Base-by-base conservation (phyloP, 2,113 vertebrate genomes). In the Pseudorectes ferrugineus region DNA sequence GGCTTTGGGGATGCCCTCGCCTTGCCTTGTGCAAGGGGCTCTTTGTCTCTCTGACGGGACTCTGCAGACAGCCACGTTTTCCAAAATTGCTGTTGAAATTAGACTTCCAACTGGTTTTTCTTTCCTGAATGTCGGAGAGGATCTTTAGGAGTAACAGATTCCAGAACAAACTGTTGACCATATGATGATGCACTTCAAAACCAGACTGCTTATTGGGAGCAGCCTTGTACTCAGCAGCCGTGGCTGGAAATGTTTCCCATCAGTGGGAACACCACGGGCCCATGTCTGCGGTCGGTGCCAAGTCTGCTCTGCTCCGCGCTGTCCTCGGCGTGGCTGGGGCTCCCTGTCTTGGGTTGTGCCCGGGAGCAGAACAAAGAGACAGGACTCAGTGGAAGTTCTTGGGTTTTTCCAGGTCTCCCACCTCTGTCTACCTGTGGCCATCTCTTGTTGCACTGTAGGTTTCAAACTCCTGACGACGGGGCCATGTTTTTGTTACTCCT, bases 151-250 rank as follows among this genome's bases (percentile, higher is more conserved):
- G 78, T 74, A 92, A 83, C 89, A 94, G 93, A 87, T 90, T 92
- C 94, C 81, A 90, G 93, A 93, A 7, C 92, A 85, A 93, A 94
- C 90, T 92, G 85, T 71, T 96, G 95, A 66, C 94, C 85, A 54
- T 88, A 55, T 83, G 85, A 91, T 40, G 89, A 43, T 91, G 78
- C 58, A 22, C 75, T 96, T 92, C 63, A 62, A 80, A 94, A 40
- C 46, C 94, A 95, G 85, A 51, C 93, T 76, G 95, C 92, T 83
- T 66, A 17, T 71, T 85, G 92, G 82, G 82, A 94, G 94, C 93
- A 94, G 89, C 81, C 89, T 46, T 28, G 77, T 45, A 46, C 58
- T 72, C 91, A 72, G 14, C 86, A 95, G 93, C 88, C 87, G 7
- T 82, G 93, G 71, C 93, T 88, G 88, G 89, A 83, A 88, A 74